A percentile compares a stretch with the other conserved stretches of the same genome.
phyloP scores from a whole-genome alignment of 23 tunicate genomes.

The Botrylloides violaceus region DNA sequence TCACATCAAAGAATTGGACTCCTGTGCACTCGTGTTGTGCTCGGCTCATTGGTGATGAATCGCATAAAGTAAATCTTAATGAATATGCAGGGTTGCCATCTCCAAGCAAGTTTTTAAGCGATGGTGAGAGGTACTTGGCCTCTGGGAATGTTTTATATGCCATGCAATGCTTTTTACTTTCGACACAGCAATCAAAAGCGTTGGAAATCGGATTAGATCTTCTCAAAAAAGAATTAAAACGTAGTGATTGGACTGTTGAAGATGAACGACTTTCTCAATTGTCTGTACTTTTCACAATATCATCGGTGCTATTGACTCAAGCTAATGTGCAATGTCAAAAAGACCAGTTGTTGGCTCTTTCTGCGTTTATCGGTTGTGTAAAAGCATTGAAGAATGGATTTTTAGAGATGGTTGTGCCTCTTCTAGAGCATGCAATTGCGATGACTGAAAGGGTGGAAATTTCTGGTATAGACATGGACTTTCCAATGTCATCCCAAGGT shows the following conservation, averaged over 20 bases:
- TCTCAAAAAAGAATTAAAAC: not conserved
- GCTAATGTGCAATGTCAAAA: slow-evolving; percentile 21
- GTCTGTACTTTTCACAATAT: slow-evolving; percentile 27
- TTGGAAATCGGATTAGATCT: slow-evolving; percentile 38
- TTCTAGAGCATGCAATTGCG: slow-evolving; percentile 49
- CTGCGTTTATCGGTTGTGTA: slow-evolving; percentile 69
- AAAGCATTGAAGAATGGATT: slow-evolving; percentile 37
- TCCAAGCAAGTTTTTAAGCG: slow-evolving; percentile 18
- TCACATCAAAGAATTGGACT: slow-evolving; percentile 26
- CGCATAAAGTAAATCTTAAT: not conserved
- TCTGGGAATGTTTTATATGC: slow-evolving; percentile 29
- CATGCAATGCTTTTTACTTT: slow-evolving; percentile 29
- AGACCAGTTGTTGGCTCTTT: slow-evolving; percentile 47
- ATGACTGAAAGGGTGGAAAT: slow-evolving; percentile 21
- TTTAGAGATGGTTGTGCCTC: slow-evolving; percentile 35
- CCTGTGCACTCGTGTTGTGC: slow-evolving; percentile 56
- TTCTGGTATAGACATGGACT: not conserved
- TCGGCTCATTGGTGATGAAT: slow-evolving; percentile 32
- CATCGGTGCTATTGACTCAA: slow-evolving; percentile 33
- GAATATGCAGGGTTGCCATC: slow-evolving; percentile 38
- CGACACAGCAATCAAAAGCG: slow-evolving; percentile 34
- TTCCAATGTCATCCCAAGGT: not conserved
- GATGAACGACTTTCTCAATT: slow-evolving; percentile 25
- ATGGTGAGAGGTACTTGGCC: slow-evolving; percentile 18
- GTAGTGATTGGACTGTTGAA: slow-evolving; percentile 32